Evolutionary conservation across 2,797 vertebrate genomes (phyloP).

Genomic region (Neostethus bicornis): DNA sequence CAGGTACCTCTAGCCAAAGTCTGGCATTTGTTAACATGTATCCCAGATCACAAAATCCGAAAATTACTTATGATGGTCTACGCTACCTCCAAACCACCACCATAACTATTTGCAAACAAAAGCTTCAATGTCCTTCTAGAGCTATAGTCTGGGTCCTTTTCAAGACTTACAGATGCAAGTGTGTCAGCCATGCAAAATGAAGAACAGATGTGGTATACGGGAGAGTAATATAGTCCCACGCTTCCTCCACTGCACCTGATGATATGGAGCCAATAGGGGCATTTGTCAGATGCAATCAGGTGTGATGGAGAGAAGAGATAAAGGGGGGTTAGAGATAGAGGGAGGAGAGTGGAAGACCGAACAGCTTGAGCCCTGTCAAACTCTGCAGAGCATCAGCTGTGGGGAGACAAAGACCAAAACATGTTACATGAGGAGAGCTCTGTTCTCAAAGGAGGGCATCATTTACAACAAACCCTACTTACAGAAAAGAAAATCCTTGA

Average conservation of each 20-base stretch:
- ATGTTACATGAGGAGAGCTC: slow-evolving; percentile 35
- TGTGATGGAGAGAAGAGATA: slow-evolving; percentile 76
- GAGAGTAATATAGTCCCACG: slow-evolving; percentile 79
- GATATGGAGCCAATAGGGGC: slow-evolving; percentile 80
- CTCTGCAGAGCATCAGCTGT: slow-evolving; percentile 73
- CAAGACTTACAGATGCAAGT: slow-evolving; percentile 55
- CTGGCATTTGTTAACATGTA: not conserved
- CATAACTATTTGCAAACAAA: slow-evolving; percentile 40
- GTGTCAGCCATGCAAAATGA: slow-evolving; percentile 68
- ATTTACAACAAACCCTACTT: slow-evolving; percentile 38
- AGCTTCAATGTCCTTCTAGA: slow-evolving; percentile 53
- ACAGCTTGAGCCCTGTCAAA: slow-evolving; percentile 70
- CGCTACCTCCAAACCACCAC: slow-evolving; percentile 44
- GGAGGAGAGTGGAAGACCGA: slow-evolving; percentile 40
- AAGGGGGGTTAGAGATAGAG: slow-evolving; percentile 36
- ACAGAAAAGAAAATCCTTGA: slow-evolving; percentile 25
- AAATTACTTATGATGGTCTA: slow-evolving; percentile 39
- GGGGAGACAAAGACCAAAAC: slow-evolving; percentile 55
- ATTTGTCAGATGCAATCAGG: slow-evolving; percentile 84
- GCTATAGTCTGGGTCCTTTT: slow-evolving; percentile 58
- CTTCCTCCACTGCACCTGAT: slow-evolving; percentile 75
- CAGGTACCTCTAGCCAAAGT: slow-evolving; percentile 1
- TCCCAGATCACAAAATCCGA: not conserved
- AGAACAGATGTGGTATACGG: slow-evolving; percentile 78
- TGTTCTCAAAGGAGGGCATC: slow-evolving; percentile 33